A percentile compares a stretch with the other conserved stretches of the same genome.
These are phyloP conservation scores for Brachyrhaphis roseni DNA, from an alignment of 2,797 vertebrate species.

Conservation along the genomic window DNA sequence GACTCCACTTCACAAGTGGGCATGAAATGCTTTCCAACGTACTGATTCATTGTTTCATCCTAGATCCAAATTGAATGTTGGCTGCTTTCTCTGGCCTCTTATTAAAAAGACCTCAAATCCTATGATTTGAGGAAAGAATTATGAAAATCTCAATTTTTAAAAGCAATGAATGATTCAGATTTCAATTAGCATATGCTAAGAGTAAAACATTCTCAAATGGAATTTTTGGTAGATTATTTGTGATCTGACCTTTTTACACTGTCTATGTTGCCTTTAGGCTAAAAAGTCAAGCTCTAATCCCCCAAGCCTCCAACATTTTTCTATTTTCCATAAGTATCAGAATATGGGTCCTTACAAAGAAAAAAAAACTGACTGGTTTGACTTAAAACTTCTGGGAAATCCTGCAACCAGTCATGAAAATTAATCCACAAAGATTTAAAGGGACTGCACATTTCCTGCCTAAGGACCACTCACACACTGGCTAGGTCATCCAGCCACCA, in stretches of 20 bases:
- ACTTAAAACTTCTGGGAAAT: constrained; percentile 4
- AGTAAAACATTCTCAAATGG: no score
- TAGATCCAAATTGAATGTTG: neutral
- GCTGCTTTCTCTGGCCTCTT: neutral
- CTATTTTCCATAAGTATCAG: neutral
- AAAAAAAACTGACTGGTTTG: no score
- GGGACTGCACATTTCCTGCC: constrained; percentile 18
- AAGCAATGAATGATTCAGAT: no score
- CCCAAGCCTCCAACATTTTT: neutral
- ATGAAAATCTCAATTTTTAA: neutral
- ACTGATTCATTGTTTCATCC: neutral
- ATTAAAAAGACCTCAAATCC: neutral
- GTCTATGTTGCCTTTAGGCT: neutral
- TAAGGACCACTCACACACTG: constrained; percentile 5
- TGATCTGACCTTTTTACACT: neutral
- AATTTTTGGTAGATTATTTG: neutral
- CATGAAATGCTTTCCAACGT: neutral
- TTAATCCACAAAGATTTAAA: constrained; percentile 13
- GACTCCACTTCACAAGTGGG: neutral
- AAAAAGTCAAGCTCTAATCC: neutral
- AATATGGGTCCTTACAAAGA: neutral
- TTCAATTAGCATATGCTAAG: no score
- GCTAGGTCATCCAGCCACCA: constrained; percentile 32
- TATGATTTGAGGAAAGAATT: neutral
- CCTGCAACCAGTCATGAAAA: constrained; percentile 1